phyloP scores from a whole-genome alignment of 2,888 invertebrate species.

The Scaptodrosophila latifasciaeformis region DNA sequence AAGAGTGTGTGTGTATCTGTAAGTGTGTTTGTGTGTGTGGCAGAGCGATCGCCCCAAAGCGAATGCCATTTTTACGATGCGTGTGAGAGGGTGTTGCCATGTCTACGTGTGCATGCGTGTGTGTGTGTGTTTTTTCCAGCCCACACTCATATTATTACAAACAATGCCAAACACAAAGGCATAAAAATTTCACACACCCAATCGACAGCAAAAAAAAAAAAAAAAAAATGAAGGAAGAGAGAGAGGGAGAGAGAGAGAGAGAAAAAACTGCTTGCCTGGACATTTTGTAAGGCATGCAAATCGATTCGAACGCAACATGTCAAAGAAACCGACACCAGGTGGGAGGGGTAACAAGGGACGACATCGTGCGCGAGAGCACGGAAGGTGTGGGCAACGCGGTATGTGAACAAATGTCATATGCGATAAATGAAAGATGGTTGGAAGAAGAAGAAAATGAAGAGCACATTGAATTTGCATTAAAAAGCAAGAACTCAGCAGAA shows the following conservation, averaged over 20 bases:
- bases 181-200: background rate
- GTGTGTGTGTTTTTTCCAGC: too few species aligned
- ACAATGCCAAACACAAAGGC: constrained; percentile 28
- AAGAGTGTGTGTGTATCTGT: constrained; percentile 22
- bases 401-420: constrained; percentile 31
- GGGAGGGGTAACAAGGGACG: too few species aligned
- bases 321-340: too few species aligned
- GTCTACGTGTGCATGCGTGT: too few species aligned
- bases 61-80: too few species aligned
- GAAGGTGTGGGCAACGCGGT: constrained; percentile 39
- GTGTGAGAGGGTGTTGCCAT: too few species aligned
- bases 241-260: background rate
- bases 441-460: constrained; percentile 37
- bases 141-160: constrained; percentile 46
- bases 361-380: constrained; percentile 19
- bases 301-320: constrained; percentile 33
- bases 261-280: constrained; percentile 45
- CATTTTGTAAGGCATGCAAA: constrained; percentile 58
- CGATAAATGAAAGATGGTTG: too few species aligned
- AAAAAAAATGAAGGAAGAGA: too few species aligned
- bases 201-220: constrained; percentile 1
- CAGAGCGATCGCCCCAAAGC: too few species aligned
- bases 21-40: too few species aligned
- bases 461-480: constrained; percentile 53
- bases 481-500: too few species aligned